phyloP scores from a whole-genome alignment of 2,888 invertebrate species.

The Diaperis boleti region DNA sequence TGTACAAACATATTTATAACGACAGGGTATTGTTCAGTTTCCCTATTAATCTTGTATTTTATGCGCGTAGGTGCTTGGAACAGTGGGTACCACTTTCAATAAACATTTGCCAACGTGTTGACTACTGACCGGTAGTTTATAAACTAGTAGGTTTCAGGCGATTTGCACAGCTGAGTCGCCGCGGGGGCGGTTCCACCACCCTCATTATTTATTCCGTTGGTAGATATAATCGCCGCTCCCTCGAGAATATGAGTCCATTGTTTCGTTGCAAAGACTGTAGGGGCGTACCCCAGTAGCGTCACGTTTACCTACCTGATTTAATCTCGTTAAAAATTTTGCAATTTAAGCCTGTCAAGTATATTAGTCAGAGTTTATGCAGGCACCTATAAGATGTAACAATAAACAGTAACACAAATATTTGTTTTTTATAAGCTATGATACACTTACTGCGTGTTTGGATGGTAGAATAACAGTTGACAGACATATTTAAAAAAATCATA shows the following conservation, averaged over 20 bases:
- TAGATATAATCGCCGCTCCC: constrained; percentile 22
- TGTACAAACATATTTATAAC: no score
- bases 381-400: no score
- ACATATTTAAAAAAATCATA: no score
- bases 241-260: constrained; percentile 12
- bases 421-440: no score
- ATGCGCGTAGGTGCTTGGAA: constrained; percentile 42
- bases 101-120: constrained; percentile 42
- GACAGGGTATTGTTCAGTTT: constrained; percentile 40
- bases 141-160: constrained; percentile 21
- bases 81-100: constrained; percentile 40
- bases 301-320: background rate
- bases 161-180: constrained; percentile 15
- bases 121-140: constrained; percentile 43
- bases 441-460: no score
- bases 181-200: constrained; percentile 28
- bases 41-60: constrained; percentile 44
- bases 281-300: background rate
- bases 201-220: constrained; percentile 28
- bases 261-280: constrained; percentile 2
- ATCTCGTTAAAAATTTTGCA: no score
- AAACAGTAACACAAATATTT: no score
- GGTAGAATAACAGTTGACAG: no score
- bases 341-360: no score
- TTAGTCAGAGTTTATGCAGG: no score